A percentile compares a stretch with the other conserved stretches of the same genome.
These are phyloP conservation scores for Ptychodera flava DNA, from an alignment of 35 echinoderm and acorn worm genomes.

Conservation along the genomic window DNA sequence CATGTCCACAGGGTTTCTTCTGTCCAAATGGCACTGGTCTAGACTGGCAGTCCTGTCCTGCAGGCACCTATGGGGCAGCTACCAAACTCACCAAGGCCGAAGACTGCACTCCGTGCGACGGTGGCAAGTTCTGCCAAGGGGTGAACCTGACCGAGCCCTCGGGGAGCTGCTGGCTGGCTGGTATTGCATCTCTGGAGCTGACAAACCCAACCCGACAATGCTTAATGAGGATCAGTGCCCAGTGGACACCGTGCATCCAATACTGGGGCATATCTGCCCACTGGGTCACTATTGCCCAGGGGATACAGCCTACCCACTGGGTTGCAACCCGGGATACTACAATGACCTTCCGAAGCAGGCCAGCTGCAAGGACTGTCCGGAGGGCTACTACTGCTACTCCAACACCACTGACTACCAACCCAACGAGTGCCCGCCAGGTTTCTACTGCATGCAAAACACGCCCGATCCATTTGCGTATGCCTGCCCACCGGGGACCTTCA, in stretches of 20 bases:
- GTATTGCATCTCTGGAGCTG: slow-evolving; percentile 85
- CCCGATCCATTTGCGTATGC: slow-evolving; percentile 66
- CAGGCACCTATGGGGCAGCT: slow-evolving; percentile 55
- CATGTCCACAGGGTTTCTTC: slow-evolving; percentile 67
- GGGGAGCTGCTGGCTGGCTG: slow-evolving; percentile 46
- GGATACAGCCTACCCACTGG: slow-evolving; percentile 73
- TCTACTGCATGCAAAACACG: slow-evolving; percentile 87
- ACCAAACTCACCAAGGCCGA: slow-evolving; percentile 42
- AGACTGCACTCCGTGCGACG: slow-evolving; percentile 93
- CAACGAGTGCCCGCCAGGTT: slow-evolving; percentile 76
- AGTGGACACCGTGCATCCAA: slow-evolving; percentile 74
- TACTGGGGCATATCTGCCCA: slow-evolving; percentile 84
- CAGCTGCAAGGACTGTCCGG: slow-evolving; percentile 61
- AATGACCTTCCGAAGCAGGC: slow-evolving; percentile 44
- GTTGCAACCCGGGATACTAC: slow-evolving; percentile 70
- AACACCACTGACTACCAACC: slow-evolving; percentile 91
- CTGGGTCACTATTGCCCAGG: slow-evolving; percentile 69
- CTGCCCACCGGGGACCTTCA: slow-evolving; percentile 79
- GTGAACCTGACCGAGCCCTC: slow-evolving; percentile 84
- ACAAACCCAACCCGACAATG: slow-evolving; percentile 65
- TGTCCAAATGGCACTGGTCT: slow-evolving; percentile 92
- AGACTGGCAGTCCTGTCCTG: slow-evolving; percentile 90
- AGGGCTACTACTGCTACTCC: slow-evolving; percentile 90
- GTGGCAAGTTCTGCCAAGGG: slow-evolving; percentile 69
- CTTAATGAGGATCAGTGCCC: slow-evolving; percentile 77